Conservation (phyloP, 2,888 invertebrate genomes). For the Gortyna flavago region DNA sequence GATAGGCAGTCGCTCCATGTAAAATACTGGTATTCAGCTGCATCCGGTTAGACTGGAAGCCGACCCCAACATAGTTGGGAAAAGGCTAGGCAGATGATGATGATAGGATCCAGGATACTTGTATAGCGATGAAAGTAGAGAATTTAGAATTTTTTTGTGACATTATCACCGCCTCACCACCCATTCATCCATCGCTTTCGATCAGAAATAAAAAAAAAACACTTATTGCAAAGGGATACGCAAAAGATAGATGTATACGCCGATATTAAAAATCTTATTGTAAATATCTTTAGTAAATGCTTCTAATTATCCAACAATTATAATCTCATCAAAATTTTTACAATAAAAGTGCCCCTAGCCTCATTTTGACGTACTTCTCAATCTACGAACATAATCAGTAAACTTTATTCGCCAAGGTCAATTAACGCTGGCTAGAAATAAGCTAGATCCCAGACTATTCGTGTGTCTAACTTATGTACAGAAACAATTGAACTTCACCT, state of each 20-base stretch:
- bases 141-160: not conserved
- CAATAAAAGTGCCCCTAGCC: not conserved
- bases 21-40: no score
- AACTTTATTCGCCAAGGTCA: not conserved
- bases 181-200: no score
- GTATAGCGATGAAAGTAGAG: not conserved
- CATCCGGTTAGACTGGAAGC: no score
- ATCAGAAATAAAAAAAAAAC: no score
- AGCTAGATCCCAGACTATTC: not conserved
- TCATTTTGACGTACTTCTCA: not conserved
- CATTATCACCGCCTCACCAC: no score
- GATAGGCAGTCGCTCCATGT: no score
- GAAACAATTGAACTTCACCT: constrained; percentile 24
- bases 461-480: not conserved
- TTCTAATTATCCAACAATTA: not conserved
- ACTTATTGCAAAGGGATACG: not conserved
- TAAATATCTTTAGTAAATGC: not conserved
- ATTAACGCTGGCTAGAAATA: not conserved
- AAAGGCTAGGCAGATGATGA: no score
- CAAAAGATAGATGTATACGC: not conserved
- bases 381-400: not conserved
- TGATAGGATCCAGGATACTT: not conserved
- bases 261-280: no score
- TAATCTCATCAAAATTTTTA: constrained; percentile 21
- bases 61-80: no score